Evolutionary conservation across 2,113 vertebrate species (phyloP).

Genomic region (Andinoacara biseriatus): DNA sequence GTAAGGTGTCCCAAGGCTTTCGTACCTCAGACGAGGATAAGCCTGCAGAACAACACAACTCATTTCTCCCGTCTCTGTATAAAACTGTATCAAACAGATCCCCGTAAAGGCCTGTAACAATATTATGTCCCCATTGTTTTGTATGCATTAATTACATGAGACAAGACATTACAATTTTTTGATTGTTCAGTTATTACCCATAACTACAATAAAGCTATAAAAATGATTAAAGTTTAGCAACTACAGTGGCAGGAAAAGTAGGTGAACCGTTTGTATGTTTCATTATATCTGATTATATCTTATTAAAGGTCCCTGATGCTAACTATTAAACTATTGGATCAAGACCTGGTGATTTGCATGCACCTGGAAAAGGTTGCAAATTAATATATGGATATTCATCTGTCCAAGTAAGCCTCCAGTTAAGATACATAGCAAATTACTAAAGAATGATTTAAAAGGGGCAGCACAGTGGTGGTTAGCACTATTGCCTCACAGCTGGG

Average conservation of each 20-base stretch:
- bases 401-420: not conserved
- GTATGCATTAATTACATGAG: not conserved
- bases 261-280: not conserved
- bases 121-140: not conserved
- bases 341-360: not conserved
- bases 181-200: not conserved
- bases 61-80: no score
- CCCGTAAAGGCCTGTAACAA: no score
- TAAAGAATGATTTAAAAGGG: not conserved
- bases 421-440: not conserved
- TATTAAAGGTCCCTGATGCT: not conserved
- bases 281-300: no score
- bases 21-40: no score
- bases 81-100: no score
- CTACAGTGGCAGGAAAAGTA: not conserved
- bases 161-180: not conserved
- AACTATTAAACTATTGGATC: not conserved
- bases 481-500: no score
- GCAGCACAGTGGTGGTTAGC: no score
- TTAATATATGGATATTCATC: not conserved
- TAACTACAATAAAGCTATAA: not conserved
- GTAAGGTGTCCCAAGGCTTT: no score
- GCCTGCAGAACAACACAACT: no score
- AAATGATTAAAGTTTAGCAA: not conserved
- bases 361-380: not conserved